These are phyloP conservation scores for Anoplophora glabripennis DNA, from an alignment of 1,140 invertebrate genomes.

Conservation along the genomic window DNA sequence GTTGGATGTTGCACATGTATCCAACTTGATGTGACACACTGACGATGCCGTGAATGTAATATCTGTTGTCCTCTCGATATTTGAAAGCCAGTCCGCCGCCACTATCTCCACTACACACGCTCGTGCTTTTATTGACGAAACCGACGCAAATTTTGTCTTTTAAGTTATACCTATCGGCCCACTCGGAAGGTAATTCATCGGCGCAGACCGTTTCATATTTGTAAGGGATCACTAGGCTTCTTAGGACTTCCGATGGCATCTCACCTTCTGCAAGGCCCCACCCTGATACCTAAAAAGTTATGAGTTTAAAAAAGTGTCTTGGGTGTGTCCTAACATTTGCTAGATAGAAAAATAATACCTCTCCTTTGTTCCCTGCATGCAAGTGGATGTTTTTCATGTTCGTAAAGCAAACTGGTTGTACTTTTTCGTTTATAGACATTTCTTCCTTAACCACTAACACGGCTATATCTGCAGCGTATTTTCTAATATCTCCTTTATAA, in stretches of 20 bases:
- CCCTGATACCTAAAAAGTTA: not conserved
- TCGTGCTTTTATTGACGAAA: not conserved
- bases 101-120: not conserved
- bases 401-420: not conserved
- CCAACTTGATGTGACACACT: not conserved
- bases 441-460: not conserved
- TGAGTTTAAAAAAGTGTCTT: too few relatives aligned
- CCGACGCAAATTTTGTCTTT: constrained; percentile 4
- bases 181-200: not conserved
- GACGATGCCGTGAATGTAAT: not conserved
- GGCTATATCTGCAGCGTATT: not conserved
- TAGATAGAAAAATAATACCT: not conserved
- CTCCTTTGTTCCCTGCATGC: not conserved
- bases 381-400: not conserved
- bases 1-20: not conserved
- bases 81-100: not conserved
- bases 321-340: too few relatives aligned
- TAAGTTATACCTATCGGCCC: not conserved
- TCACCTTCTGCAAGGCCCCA: not conserved
- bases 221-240: not conserved
- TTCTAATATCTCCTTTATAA: not conserved
- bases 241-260: not conserved
- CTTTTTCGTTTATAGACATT: not conserved
- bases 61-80: not conserved
- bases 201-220: not conserved